phyloP scores from a whole-genome alignment of 2,888 invertebrate species.

The Drosophila trichaetosa region DNA sequence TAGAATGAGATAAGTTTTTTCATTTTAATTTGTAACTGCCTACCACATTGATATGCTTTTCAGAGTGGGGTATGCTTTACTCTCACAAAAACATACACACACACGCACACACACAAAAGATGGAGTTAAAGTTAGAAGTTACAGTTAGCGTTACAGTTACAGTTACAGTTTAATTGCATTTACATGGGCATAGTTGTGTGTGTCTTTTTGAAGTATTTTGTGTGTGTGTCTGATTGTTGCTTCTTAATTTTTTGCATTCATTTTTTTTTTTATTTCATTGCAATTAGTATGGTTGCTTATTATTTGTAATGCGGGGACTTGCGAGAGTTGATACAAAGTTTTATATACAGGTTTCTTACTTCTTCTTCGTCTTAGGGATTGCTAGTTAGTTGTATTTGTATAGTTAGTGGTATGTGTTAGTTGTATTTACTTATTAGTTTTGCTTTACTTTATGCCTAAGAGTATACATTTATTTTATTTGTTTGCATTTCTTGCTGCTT shows the following conservation, averaged over 20 bases:
- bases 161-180: constrained; percentile 49
- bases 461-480: constrained; percentile 69
- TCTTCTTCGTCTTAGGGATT: constrained; percentile 41
- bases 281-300: constrained; percentile 32
- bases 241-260: background rate
- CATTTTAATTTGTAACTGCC: constrained; percentile 24
- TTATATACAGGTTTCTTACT: constrained; percentile 45
- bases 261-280: constrained; percentile 17
- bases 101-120: constrained; percentile 5
- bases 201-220: constrained; percentile 18
- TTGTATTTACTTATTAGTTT: constrained; percentile 15
- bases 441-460: constrained; percentile 59
- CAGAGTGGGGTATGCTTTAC: background rate
- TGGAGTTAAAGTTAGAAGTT: constrained; percentile 26
- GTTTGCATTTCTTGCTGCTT: constrained; percentile 28
- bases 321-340: constrained; percentile 58
- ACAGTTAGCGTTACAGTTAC: constrained; percentile 29
- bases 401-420: constrained; percentile 18
- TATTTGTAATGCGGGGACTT: constrained; percentile 66
- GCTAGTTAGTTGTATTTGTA: constrained; percentile 55
- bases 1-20: constrained; percentile 11
- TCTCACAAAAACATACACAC: constrained; percentile 16
- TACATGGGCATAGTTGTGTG: constrained; percentile 41
- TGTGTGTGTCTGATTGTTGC: constrained; percentile 1
- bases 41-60: background rate